Evolutionary conservation across 2,797 vertebrate species (phyloP).

Genomic region (Callimico goeldii): DNA sequence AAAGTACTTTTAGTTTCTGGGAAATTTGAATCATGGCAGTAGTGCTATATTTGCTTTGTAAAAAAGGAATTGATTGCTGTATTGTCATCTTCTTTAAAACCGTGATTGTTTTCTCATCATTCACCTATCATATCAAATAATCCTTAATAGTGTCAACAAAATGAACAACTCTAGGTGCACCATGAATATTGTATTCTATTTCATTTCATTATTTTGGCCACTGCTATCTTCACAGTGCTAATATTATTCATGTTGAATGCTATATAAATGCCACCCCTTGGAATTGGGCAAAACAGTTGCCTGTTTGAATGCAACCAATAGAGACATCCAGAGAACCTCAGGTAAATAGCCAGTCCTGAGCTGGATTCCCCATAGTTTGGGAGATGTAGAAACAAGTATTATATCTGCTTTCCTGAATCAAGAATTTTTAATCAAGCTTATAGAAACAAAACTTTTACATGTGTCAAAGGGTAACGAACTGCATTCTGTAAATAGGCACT

Average conservation of each 20-base stretch:
- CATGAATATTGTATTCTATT: not conserved
- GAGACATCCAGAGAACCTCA: not conserved
- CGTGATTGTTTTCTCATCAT: not conserved
- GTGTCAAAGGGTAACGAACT: not conserved
- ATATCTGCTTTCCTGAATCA: not conserved
- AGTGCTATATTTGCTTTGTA: not conserved
- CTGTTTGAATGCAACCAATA: not conserved
- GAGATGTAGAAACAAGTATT: not conserved
- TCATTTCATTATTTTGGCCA: not conserved
- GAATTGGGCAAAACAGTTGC: not conserved
- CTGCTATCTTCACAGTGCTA: not conserved
- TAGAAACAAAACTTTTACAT: not conserved
- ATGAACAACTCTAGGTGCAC: not conserved
- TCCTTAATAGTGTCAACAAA: not conserved
- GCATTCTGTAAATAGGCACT: not conserved
- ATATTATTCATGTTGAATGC: not conserved
- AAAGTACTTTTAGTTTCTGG: not conserved
- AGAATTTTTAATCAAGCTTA: not conserved
- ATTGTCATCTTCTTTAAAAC: not conserved
- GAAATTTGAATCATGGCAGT: not conserved
- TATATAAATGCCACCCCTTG: not conserved
- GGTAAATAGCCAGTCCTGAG: not conserved
- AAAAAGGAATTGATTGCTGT: not conserved
- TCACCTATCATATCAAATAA: not conserved
- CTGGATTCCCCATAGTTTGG: not conserved